Evolutionary conservation across 2,113 vertebrate species (phyloP), one percentile per base, ranked within the genome.

Genomic region (Ranitomeya imitator): DNA sequence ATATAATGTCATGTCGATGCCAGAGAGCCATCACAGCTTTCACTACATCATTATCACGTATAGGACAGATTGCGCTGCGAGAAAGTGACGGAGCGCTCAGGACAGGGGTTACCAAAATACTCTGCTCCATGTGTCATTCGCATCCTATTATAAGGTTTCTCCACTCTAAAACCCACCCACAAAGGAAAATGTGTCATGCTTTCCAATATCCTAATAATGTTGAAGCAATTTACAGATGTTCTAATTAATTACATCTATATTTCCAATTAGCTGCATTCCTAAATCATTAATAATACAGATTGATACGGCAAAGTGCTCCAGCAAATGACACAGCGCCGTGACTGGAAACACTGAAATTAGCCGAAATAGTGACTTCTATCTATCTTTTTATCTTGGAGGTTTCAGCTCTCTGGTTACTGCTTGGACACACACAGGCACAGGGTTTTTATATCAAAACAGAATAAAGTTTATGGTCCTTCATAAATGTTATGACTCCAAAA

Each of bases 141-240:
- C 45, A 31, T 86, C 71, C 73, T 57, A 79, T 87, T 69, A 87
- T 69, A 78, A 14, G 77, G 45, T 60, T 76, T 59, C 84, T 85
- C 69, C 67, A n/a, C 37, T 76, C 52, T 55, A 76, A 74, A 60
- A 55, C 69, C 84, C 71, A 61, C 84, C 84, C 69, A 85, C 55
- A 77, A 71, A 69, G 61, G 61, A 67, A 79, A 80, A 80, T 54
- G 11, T 87, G 45, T 87, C 63, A 79, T 67, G 21, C 55, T 87
- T 87, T 87, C 77, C 85, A 31, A 55, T 80, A 31, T 69, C 80
- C 71, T 87, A 80, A 87, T 74, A 26, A 87, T 65, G 15, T n/a
- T 69, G 51, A 14, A 69, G 61, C 60, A 65, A 87, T 87, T 79
- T 65, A 54, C 23, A 19, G 59, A 79, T 60, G 19, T 52, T 79